Percentiles rank a stretch among this genome's conserved stretches.
These are phyloP conservation scores for Laterallus jamaicensis DNA, from an alignment of 2,113 vertebrate genomes.

Conservation along the genomic window DNA sequence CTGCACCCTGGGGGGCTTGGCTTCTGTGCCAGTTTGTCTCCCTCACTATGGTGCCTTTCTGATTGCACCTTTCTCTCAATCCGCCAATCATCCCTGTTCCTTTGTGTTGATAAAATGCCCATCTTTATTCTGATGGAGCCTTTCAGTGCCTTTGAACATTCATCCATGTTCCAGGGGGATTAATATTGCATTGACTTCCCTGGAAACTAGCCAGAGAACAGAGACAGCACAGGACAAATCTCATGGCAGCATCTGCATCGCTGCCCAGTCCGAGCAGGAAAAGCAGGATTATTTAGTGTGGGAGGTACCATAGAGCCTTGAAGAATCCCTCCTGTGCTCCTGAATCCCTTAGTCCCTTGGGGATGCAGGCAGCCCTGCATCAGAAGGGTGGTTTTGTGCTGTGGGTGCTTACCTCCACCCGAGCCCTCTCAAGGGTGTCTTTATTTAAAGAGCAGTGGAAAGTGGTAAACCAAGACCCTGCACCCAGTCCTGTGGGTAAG, in stretches of 20 bases:
- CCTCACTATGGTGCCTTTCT: background rate
- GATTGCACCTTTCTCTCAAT: background rate
- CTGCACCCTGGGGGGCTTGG: background rate
- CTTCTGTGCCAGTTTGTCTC: background rate
- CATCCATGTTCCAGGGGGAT: background rate
- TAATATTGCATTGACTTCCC: constrained; percentile 5
- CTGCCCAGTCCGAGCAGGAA: background rate
- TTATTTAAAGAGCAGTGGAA: background rate
- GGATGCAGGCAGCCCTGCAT: background rate
- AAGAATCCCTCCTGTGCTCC: background rate
- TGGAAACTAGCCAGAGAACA: background rate
- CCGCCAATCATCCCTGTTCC: background rate
- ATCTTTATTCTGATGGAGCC: constrained; percentile 11
- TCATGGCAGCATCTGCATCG: background rate
- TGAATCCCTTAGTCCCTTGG: background rate
- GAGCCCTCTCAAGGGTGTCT: background rate
- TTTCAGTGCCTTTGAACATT: background rate
- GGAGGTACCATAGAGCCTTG: background rate
- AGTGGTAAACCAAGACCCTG: background rate
- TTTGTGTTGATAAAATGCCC: background rate
- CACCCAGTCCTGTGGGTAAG: rapidly evolving
- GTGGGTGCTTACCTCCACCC: background rate
- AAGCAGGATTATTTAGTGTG: background rate
- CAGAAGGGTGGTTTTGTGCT: background rate
- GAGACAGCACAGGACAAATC: background rate